Conservation (phyloP, 1,140 invertebrate species). For the Macrosteles quadrilineatus region DNA sequence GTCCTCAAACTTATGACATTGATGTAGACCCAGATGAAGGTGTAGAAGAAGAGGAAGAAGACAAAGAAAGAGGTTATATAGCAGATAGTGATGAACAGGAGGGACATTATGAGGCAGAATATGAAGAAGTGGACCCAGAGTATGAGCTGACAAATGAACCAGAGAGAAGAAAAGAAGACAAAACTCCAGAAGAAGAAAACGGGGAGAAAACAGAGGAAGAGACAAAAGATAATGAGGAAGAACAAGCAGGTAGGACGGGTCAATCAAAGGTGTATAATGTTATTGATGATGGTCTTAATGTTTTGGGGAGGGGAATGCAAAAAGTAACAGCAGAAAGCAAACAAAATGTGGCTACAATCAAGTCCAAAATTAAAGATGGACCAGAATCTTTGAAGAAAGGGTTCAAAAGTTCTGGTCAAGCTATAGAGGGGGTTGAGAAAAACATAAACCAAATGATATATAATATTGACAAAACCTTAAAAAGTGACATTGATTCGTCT, state of each 20-base stretch:
- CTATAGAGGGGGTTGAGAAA: not conserved
- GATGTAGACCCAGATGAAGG: slow-evolving; percentile 27
- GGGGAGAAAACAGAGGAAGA: too few relatives aligned
- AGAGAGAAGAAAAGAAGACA: not conserved
- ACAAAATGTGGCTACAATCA: too few relatives aligned
- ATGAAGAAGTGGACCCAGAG: slow-evolving; percentile 3
- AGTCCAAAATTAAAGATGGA: not conserved
- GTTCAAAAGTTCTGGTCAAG: not conserved
- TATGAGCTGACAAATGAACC: not conserved
- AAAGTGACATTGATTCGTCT: not conserved
- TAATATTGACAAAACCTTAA: slow-evolving; percentile 18
- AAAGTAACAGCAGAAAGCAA: not conserved
- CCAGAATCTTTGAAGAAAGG: not conserved
- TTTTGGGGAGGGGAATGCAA: too few relatives aligned
- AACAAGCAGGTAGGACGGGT: too few relatives aligned
- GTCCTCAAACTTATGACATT: not conserved
- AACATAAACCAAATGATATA: slow-evolving; percentile 15
- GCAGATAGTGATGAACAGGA: slow-evolving; percentile 19
- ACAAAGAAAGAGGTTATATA: slow-evolving; percentile 45
- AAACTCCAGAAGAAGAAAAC: not conserved
- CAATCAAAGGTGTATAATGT: too few relatives aligned
- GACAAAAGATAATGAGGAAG: too few relatives aligned
- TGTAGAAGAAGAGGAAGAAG: slow-evolving; percentile 46
- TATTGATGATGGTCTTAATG: too few relatives aligned
- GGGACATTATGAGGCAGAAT: slow-evolving; percentile 19